Evolutionary conservation across 2,888 invertebrate species (phyloP), one percentile per base, ranked within the genome.

Genomic region (Andrena trimmerana): DNA sequence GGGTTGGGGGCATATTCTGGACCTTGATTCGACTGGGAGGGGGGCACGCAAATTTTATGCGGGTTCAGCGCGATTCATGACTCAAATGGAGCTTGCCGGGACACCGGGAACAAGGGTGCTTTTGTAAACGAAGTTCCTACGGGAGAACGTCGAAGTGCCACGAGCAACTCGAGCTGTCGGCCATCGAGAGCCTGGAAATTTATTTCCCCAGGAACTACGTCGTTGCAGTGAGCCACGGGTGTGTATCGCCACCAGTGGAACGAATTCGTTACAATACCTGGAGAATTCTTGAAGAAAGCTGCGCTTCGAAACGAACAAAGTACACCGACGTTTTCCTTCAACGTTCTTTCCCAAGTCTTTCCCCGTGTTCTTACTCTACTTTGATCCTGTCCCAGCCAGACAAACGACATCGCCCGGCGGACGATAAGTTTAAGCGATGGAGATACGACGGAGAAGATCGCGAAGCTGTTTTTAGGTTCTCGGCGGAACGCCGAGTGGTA

Each of bases 71-170:
- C 24, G 67, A 10, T 54, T 24, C 52, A n/a, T 7, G 78, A 67
- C 60, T 75, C 29, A 74, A 60, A 66, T 48, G 33, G 48, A 52
- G 20, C 60, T 57, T 29, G 50, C 50, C 50, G 66, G 16, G 59
- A 75, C 68, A 69, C 52, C 54, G 79, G 78, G 71, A 78, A 74
- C 78, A 78, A 78, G 70, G 24, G 80, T 13, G 54, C 65, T 60
- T 33, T 67, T 62, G 80, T 71, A 80, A 80, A 67, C 71, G 52
- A 78, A 54, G 78, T 71, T 54, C 59, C 63, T 8, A 20, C 54
- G 33, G 10, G 6, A 54, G 62, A 57, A 59, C 62, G 33, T 52
- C 24, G 31, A 27, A 54, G 33, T 20, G 52, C n/a, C 20, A 33
- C 24, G 24, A 29, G 36, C 33, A 33, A 6, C 13, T 8, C n/a